phyloP scores from a whole-genome alignment of 2,113 vertebrate species.

The Brachyhypopomus occidentalis region DNA sequence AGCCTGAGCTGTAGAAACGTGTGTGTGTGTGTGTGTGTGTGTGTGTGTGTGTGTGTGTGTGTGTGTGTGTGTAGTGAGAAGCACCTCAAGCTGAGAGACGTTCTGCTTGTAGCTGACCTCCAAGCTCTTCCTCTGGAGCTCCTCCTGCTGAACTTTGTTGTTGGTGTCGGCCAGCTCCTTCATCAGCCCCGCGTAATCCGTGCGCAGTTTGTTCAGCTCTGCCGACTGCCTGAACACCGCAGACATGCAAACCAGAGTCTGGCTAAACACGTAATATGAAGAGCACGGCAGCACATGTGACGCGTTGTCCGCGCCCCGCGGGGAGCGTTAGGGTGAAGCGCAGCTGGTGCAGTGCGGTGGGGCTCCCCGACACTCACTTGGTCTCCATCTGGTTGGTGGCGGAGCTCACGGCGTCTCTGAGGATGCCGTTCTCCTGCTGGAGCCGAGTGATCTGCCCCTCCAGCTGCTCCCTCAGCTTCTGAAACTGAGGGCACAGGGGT shows the following conservation, averaged over 20 bases:
- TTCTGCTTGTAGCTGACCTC: conserved; percentile 89
- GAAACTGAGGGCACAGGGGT: conserved; percentile 75
- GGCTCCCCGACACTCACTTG: conserved; percentile 81
- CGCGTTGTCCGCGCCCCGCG: no score
- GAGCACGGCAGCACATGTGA: no score
- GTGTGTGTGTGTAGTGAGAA: conserved; percentile 33
- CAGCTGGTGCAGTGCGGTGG: neutral
- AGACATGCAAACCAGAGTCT: neutral
- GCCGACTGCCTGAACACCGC: conserved; percentile 83
- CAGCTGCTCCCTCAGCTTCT: conserved; percentile 91
- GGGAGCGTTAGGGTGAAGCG: no score
- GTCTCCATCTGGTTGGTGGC: conserved; percentile 94
- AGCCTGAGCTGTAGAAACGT: neutral
- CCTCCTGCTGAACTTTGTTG: conserved; percentile 91
- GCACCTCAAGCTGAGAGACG: conserved; percentile 79
- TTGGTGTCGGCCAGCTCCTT: conserved; percentile 90
- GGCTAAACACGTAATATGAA: neutral
- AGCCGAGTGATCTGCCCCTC: conserved; percentile 90
- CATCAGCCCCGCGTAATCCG: conserved; percentile 85
- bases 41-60: conserved; percentile 31
- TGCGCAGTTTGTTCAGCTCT: conserved; percentile 91
- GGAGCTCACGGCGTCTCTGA: conserved; percentile 97
- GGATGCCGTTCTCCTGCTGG: conserved; percentile 95
- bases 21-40: conserved; percentile 49
- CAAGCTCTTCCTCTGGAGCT: conserved; percentile 90